Base-by-base conservation (phyloP, 2,888 invertebrate species). In the Caenorhabditis imperialis region DNA sequence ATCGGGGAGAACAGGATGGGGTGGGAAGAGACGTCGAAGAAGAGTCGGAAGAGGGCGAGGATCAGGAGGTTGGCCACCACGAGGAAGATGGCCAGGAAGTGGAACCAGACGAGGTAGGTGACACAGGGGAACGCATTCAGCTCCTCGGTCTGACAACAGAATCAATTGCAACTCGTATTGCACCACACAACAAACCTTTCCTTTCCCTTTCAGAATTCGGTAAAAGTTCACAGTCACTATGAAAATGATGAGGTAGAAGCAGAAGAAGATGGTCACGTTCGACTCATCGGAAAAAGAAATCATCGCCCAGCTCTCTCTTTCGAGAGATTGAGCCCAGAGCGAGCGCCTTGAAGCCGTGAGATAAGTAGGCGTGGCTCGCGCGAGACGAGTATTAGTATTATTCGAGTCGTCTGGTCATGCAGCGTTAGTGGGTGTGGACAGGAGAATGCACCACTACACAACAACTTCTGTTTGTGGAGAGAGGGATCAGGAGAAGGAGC, bases 191-290 rank as follows among this genome's bases (percentile, higher is more conserved):
- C 30, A 18, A 16, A 62, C 57, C 67, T 67, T 67, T 51, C 67
- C 67, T 22, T 51, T 67, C n/a, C 12, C 2, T 54, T 57, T 57
- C 22, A 57, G 51, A 23, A 67, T 42, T 3, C 67, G 50, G 35
- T 57, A 57, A 12, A 67, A 57, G 45, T 67, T 67, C 6, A 67
- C 33, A 1, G 67, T 67, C n/a, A 67, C 67, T 10, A 67, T 67
- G 44, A 57, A 67, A 14, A 67, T 67, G 50, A 67, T 57, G 18
- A 67, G 20, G 57, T 67, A 67, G 51, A 67, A 67, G 27, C 67
- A 67, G 30, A 42, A 57, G 51, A 67, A 67, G 5, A 67, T 67
- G 30, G 48, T 67, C 35, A 67, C 18, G 27, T 67, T 67, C 4
- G 67, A 67, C 48, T 67, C 67, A 35, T 67, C 67, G 8, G 67